A percentile compares a stretch with the other conserved stretches of the same genome.
These are phyloP conservation scores for Petroica traversi DNA, from an alignment of 2,113 vertebrate genomes.

Conservation along the genomic window DNA sequence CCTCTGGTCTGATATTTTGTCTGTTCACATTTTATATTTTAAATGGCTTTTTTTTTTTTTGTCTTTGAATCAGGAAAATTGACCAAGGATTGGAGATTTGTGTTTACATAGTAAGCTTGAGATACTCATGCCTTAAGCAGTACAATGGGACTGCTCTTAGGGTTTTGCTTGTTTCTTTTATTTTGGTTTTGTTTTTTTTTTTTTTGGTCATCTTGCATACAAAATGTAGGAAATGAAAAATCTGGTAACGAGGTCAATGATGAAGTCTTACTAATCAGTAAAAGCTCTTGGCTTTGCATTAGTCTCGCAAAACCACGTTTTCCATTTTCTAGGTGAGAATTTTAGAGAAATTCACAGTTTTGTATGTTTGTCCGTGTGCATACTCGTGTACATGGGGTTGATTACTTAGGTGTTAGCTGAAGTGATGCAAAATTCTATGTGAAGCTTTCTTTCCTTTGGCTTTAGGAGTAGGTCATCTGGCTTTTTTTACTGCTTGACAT, in stretches of 20 bases:
- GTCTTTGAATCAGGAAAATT: not conserved
- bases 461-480: not conserved
- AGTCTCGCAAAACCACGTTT: not conserved
- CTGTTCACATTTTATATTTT: not conserved
- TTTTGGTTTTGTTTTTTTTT: not conserved
- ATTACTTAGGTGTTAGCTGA: not conserved
- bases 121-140: not conserved
- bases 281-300: not conserved
- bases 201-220: rapidly evolving
- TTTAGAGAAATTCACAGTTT: not conserved
- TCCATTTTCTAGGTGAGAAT: not conserved
- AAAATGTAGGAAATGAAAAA: not conserved
- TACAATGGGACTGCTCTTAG: not conserved
- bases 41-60: not conserved
- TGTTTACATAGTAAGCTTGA: not conserved
- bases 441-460: not conserved
- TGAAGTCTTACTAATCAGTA: not conserved
- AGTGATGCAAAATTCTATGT: not conserved
- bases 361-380: not conserved
- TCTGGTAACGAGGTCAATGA: not conserved
- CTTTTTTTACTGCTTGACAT: not conserved
- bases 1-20: not conserved
- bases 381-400: rapidly evolving
- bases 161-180: not conserved
- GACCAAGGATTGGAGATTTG: not conserved